A percentile compares a stretch with the other conserved stretches of the same genome.
These are phyloP conservation scores for Hydrotaea cyrtoneurina DNA, from an alignment of 2,888 invertebrate species.

Conservation along the genomic window DNA sequence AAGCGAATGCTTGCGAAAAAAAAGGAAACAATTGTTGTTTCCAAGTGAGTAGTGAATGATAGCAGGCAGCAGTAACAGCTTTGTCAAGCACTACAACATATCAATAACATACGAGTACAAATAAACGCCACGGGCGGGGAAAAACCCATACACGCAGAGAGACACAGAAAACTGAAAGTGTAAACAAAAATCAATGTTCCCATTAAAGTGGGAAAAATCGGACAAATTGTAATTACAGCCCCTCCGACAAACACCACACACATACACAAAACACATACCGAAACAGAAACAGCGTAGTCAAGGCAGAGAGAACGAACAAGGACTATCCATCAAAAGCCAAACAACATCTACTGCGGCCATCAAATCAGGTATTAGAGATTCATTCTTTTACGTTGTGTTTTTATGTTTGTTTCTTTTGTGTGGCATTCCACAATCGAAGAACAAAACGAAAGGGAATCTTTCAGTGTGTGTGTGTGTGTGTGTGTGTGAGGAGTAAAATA, in stretches of 20 bases:
- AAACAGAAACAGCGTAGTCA: not conserved
- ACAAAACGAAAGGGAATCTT: no score
- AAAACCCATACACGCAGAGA: slow-evolving; percentile 11
- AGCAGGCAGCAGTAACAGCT: slow-evolving; percentile 27
- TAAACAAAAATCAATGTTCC: slow-evolving; percentile 38
- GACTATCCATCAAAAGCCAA: slow-evolving; percentile 2
- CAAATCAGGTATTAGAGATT: not conserved
- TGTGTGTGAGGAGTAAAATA: not conserved
- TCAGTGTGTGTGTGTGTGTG: not conserved
- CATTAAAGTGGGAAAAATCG: slow-evolving; percentile 2
- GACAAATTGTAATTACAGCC: not conserved
- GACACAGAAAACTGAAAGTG: slow-evolving; percentile 22
- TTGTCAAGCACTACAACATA: no score
- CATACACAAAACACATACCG: not conserved
- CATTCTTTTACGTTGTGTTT: not conserved
- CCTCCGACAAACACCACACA: not conserved
- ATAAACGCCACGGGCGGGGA: slow-evolving; percentile 28
- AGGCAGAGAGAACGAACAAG: not conserved
- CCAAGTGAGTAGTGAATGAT: slow-evolving; percentile 46
- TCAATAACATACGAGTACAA: slow-evolving; percentile 16
- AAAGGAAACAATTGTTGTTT: slow-evolving; percentile 46
- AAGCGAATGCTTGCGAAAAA: not conserved
- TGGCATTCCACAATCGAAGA: no score
- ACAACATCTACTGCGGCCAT: not conserved
- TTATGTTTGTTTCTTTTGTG: not conserved